Evolutionary conservation across 2,113 vertebrate genomes (phyloP), one percentile per base, ranked within the genome.

Genomic region (Mellivora capensis): DNA sequence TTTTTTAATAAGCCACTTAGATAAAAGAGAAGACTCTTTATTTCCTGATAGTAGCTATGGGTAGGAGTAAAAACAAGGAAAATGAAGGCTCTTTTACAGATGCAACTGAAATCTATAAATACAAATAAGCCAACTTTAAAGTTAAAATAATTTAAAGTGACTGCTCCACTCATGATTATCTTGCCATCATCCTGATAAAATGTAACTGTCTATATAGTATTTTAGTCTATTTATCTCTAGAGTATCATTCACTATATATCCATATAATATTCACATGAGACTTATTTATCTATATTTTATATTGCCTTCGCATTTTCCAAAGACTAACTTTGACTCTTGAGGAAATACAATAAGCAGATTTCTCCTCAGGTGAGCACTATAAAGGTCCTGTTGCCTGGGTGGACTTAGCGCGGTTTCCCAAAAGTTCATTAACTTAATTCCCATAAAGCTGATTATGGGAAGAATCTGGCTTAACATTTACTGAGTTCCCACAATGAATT

Each of bases 401-500:
- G 9, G 34, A 49, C 52, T 84, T 93, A 87, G 83, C 64, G 14
- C 61, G 64, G 29, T 90, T 97, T 97, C 76, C 27, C 76, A 61
- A 94, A 96, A 92, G 59, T 52, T 0, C 10, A 4, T 81, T n/a
- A 54, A 57, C 11, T 83, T 72, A 77, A 93, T 86, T 93, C 87
- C 59, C 88, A 90, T 7, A 49, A 25, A 29, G 72, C 57, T 67
- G 3, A 79, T 79, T 87, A 92, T 47, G 15, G 31, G 27, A 47
- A 90, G 37, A 94, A 90, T 76, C 47, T 94, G 93, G 57, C 81
- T 94, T 95, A 59, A 59, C 25, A 52, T 72, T 71, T 71, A 72
- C 62, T 21, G 57, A 85, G 44, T 87, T 94, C 49, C 69, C 87
- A 95, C 69, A 76, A 37, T 62, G 52, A 96, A 52, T 82, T 89